A percentile compares a stretch with the other conserved stretches of the same genome.
Conservation (phyloP, 2,113 vertebrate genomes). For the Pycnonotus jocosus region DNA sequence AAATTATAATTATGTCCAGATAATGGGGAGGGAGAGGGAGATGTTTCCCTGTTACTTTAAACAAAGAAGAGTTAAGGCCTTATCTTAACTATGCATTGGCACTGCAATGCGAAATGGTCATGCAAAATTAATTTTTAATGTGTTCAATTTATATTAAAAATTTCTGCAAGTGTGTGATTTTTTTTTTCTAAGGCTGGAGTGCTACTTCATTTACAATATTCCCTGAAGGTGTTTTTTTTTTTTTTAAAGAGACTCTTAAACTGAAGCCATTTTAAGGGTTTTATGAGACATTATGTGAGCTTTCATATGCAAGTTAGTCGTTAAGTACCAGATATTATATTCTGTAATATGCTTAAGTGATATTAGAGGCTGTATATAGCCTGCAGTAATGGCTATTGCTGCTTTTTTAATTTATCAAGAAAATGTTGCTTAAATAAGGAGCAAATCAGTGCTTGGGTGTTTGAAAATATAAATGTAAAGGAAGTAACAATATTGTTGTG, state of each 20-base stretch:
- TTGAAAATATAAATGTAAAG: conserved; percentile 75
- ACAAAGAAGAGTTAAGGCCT: conserved; percentile 83
- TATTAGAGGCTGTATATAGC: conserved; percentile 83
- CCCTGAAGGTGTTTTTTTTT: conserved; percentile 82
- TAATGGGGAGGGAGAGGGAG: conserved; percentile 46
- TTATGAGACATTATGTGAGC: conserved; percentile 94
- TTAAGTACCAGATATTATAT: conserved; percentile 96
- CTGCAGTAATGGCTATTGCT: conserved; percentile 90
- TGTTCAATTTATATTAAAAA: conserved; percentile 89
- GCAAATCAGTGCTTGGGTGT: conserved; percentile 76
- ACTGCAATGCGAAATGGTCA: conserved; percentile 85
- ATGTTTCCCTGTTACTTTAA: conserved; percentile 78
- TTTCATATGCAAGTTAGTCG: conserved; percentile 93
- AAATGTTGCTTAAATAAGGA: conserved; percentile 83
- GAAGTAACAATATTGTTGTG: conserved; percentile 55
- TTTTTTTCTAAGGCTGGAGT: conserved; percentile 81
- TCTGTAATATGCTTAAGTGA: conserved; percentile 93
- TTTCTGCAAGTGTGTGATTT: conserved; percentile 86
- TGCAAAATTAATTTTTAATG: conserved; percentile 89
- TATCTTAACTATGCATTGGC: conserved; percentile 83
- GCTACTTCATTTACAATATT: conserved; percentile 88
- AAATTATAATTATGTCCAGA: conserved; percentile 80
- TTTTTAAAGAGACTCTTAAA: conserved; percentile 84
- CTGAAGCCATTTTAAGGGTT: conserved; percentile 86
- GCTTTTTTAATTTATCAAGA: conserved; percentile 86